Evolutionary conservation across 30 jellyfish, hydroid and myxozoan genomes (phyloP).

Genomic region (Chrysaora quinquecirrha): DNA sequence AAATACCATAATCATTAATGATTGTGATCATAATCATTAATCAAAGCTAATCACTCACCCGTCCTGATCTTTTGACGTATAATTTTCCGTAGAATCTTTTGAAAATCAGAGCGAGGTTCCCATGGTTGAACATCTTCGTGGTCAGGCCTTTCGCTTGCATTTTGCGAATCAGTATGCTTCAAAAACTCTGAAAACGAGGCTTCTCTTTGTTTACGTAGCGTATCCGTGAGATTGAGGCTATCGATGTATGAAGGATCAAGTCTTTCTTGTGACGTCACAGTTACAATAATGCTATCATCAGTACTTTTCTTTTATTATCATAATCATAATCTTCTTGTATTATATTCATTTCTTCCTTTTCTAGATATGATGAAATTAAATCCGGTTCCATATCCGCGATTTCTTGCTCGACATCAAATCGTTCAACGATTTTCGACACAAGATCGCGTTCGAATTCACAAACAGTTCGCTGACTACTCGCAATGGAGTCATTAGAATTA

Average conservation of each 20-base stretch:
- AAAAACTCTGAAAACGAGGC: constrained; percentile 67
- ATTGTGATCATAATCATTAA: too few relatives aligned
- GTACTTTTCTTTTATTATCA: constrained; percentile 31
- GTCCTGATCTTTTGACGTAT: constrained; percentile 25
- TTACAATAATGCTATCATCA: constrained; percentile 55
- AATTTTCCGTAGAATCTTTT: constrained; percentile 5
- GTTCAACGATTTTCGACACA: constrained; percentile 90
- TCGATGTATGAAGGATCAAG: constrained; percentile 63
- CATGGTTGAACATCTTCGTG: constrained; percentile 35
- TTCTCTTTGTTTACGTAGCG: constrained; percentile 62
- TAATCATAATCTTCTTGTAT: constrained; percentile 18
- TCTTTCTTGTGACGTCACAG: constrained; percentile 79
- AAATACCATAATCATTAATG: too few relatives aligned
- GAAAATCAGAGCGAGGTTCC: constrained; percentile 61
- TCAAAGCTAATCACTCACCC: not conserved
- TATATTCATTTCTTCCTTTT: constrained; percentile 52
- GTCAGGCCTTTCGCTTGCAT: not conserved
- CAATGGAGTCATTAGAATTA: constrained; percentile 68
- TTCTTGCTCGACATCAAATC: constrained; percentile 91
- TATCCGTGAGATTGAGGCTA: constrained; percentile 53
- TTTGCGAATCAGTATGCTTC: constrained; percentile 6
- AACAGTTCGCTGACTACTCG: constrained; percentile 84
- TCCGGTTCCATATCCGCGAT: constrained; percentile 69
- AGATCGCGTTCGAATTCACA: constrained; percentile 84
- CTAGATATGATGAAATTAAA: constrained; percentile 49